Evolutionary conservation across 2,888 invertebrate genomes (phyloP), one percentile per base, ranked within the genome.

Genomic region (Latheticus oryzae): DNA sequence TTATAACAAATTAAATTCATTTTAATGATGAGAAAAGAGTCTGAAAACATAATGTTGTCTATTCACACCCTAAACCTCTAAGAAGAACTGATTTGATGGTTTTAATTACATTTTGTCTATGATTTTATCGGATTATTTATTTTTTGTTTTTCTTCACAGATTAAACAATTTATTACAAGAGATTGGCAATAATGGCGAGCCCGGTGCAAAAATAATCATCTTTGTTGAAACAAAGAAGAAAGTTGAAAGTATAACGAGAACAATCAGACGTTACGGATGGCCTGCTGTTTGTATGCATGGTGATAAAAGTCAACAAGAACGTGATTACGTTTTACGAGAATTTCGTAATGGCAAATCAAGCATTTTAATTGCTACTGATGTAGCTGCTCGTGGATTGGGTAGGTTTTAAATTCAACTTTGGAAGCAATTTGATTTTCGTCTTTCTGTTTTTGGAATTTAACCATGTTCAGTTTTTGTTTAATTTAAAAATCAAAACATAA

Each of bases 151-250:
- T 16, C 54, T 61, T 81, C 83, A 53, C 68, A 88, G 89, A 73
- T 82, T 93, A 71, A 87, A 87, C 76, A 86, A 86, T 63, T 80
- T 93, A 21, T 80, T 93, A 38, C 87, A 89, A 82, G 90, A 93
- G 79, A 89, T 93, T 71, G 89, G 89, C 67, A 86, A 87, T 72
- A 88, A 87, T 75, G 87, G 87, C 69, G 91, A 93, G 64, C 86
- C 87, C 64, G 90, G 91, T 61, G 91, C 93, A 65, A 97, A 97
- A 80, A 93, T 93, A 5, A 90, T 97, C 45, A 93, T 97, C 72
- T 97, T 97, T 81, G 95, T 95, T 45, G 96, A 97, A 80, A 97
- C 97, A 2, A 98, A 97, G 79, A 88, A 93, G 73, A 95, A 95
- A 82, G 84, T 88, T 66, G 87, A 87, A 76, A 81, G 85, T 70